These are phyloP conservation scores for Argyresthia albistria DNA, from an alignment of 2,888 invertebrate genomes.

Conservation along the genomic window DNA sequence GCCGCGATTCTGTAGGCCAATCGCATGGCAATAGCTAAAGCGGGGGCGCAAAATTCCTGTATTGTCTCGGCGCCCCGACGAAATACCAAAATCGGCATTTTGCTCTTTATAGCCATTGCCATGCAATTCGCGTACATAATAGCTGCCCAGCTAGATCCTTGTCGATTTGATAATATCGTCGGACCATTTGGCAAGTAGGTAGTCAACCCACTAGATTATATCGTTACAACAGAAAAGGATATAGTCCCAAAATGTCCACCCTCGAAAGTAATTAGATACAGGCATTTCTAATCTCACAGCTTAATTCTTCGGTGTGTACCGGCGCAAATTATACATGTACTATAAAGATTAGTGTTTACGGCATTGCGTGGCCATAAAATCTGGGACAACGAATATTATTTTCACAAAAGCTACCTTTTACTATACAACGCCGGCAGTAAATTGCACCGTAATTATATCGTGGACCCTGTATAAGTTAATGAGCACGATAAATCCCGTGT, in stretches of 20 bases:
- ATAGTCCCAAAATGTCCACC: not conserved
- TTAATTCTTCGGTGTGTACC: not conserved
- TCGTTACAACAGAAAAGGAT: not conserved
- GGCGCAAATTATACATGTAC: conserved; percentile 6
- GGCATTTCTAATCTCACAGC: not conserved
- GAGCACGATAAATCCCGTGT: conserved; percentile 28
- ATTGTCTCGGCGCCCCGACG: no score
- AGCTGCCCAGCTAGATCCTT: no score
- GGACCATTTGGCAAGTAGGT: no score
- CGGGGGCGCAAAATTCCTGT: no score
- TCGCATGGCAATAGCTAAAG: no score
- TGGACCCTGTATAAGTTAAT: conserved; percentile 42
- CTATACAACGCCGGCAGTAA: conserved; percentile 44
- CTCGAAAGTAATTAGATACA: not conserved
- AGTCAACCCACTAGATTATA: no score
- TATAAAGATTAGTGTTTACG: conserved; percentile 51
- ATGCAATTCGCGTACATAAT: no score
- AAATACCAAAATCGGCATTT: no score
- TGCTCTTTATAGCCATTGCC: no score
- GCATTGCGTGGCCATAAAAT: conserved; percentile 45
- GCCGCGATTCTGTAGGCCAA: no score
- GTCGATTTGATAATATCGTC: no score
- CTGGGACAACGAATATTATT: conserved; percentile 36
- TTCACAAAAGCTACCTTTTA: conserved; percentile 54
- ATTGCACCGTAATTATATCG: conserved; percentile 56